phyloP scores from a whole-genome alignment of 2,888 invertebrate species.

The Tipula vernalis region DNA sequence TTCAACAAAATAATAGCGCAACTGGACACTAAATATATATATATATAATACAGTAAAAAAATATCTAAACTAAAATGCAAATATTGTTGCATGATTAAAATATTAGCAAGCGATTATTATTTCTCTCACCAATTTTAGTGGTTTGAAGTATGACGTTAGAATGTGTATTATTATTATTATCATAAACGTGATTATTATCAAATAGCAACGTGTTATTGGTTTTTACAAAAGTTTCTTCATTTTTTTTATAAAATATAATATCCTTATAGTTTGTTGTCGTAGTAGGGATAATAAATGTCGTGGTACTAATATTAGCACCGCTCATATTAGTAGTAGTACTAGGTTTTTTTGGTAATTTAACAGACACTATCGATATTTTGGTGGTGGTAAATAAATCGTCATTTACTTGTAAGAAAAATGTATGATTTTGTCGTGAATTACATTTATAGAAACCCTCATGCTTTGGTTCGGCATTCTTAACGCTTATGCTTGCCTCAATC shows the following conservation, averaged over 20 bases:
- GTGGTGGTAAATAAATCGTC: slow-evolving; percentile 1
- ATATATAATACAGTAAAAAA: not conserved
- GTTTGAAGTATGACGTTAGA: not conserved
- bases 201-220: not conserved
- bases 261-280: not conserved
- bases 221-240: not conserved
- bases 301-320: not conserved
- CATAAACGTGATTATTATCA: not conserved
- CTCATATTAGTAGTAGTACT: not conserved
- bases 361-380: not conserved
- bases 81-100: not conserved
- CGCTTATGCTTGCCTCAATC: slow-evolving; percentile 33
- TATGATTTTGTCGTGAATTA: slow-evolving; percentile 27
- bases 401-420: slow-evolving; percentile 27
- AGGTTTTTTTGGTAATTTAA: not conserved
- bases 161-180: not conserved
- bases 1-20: not conserved
- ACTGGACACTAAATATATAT: not conserved
- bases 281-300: not conserved
- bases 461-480: slow-evolving; percentile 31
- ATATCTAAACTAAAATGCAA: not conserved
- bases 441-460: slow-evolving; percentile 35
- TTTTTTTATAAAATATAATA: not conserved
- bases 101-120: not conserved
- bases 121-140: not conserved